These are phyloP conservation scores for Protosalanx chinensis DNA, from an alignment of 2,797 vertebrate species.

Conservation along the genomic window DNA sequence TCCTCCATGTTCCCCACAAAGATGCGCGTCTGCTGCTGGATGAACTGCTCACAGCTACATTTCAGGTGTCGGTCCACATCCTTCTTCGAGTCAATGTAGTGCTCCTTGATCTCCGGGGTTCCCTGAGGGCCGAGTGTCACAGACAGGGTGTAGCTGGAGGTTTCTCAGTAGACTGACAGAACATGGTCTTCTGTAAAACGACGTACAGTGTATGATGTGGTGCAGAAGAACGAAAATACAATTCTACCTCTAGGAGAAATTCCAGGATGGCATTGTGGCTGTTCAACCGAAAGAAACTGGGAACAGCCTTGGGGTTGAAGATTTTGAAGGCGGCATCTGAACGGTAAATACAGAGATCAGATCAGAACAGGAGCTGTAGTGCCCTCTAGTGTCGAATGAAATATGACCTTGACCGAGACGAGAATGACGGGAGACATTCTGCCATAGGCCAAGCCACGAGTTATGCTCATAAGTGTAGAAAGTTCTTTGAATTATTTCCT, in stretches of 20 bases:
- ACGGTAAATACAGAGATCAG: constrained; percentile 52
- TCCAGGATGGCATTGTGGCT: constrained; percentile 98
- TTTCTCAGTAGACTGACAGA: background rate
- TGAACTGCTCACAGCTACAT: constrained; percentile 93
- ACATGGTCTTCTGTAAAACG: background rate
- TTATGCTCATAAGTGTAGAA: constrained; percentile 60
- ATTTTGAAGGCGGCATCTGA: constrained; percentile 99
- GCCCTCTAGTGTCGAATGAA: constrained; percentile 68
- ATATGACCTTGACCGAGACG: constrained; percentile 48
- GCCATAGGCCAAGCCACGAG: constrained; percentile 59
- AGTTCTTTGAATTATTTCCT: no score
- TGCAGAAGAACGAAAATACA: background rate
- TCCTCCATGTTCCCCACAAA: constrained; percentile 91
- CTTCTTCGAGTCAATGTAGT: constrained; percentile 97
- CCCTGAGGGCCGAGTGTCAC: constrained; percentile 73
- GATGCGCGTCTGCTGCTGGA: constrained; percentile 92
- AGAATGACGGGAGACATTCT: constrained; percentile 48
- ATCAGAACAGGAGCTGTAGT: constrained; percentile 56
- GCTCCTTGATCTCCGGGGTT: constrained; percentile 96
- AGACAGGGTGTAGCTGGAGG: constrained; percentile 43
- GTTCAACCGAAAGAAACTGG: constrained; percentile 93
- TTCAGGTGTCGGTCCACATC: constrained; percentile 95
- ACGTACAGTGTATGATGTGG: background rate
- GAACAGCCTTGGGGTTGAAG: constrained; percentile 92
- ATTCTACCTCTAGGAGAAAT: constrained; percentile 93